A percentile compares a stretch with the other conserved stretches of the same genome.
Evolutionary conservation across 1,140 invertebrate species (phyloP).

Genomic region (Heliconius melpomene): DNA sequence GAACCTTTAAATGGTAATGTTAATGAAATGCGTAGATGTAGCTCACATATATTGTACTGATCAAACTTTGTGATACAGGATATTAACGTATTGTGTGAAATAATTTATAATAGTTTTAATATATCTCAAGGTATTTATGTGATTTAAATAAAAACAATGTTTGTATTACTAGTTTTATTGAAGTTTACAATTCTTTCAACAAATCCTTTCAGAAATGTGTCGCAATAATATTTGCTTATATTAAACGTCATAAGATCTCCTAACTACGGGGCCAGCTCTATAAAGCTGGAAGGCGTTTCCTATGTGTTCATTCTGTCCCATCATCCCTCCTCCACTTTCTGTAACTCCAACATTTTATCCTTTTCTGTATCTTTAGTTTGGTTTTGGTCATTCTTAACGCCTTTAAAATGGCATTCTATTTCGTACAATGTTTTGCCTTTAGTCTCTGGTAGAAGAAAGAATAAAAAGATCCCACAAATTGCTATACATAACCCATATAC

Average conservation of each 20-base stretch:
- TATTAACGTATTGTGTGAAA: constrained; percentile 4
- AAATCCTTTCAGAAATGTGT: not conserved
- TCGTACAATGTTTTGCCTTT: constrained; percentile 86
- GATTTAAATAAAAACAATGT: constrained; percentile 39
- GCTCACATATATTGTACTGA: constrained; percentile 68
- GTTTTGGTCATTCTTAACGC: constrained; percentile 43
- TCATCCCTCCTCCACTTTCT: constrained; percentile 69
- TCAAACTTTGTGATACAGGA: constrained; percentile 19
- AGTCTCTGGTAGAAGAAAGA: constrained; percentile 85
- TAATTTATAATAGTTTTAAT: constrained; percentile 14
- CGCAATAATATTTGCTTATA: not conserved
- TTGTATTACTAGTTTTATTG: constrained; percentile 39
- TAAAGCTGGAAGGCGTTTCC: constrained; percentile 61
- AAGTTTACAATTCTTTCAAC: not conserved
- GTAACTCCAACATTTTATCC: constrained; percentile 66
- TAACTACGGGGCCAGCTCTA: constrained; percentile 53
- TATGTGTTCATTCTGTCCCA: constrained; percentile 28
- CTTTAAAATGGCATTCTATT: constrained; percentile 80
- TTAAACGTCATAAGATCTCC: constrained; percentile 32
- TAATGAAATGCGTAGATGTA: constrained; percentile 55
- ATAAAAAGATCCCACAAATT: constrained; percentile 82
- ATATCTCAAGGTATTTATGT: constrained; percentile 33
- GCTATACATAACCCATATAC: constrained; percentile 82
- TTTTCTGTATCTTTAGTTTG: constrained; percentile 51
- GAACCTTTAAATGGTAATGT: constrained; percentile 53